Percentiles rank a stretch among this genome's conserved stretches.
Conservation (phyloP, 2,888 invertebrate species). For the Helicoverpa assulta region DNA sequence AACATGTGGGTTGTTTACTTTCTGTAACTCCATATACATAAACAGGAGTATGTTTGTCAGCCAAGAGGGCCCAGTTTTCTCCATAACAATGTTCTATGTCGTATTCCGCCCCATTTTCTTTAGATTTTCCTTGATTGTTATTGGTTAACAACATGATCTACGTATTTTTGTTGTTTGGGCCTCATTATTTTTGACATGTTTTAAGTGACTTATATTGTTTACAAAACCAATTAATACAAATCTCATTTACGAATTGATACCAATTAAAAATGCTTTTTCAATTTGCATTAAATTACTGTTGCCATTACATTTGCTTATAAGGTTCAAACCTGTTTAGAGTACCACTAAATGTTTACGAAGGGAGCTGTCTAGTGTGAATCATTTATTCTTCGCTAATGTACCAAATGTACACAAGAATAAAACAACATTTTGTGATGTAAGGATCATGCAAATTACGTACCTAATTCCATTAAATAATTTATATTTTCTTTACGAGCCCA, state of each 20-base stretch:
- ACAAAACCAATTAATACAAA: background rate
- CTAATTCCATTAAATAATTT: constrained; percentile 25
- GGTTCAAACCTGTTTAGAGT: constrained; percentile 51
- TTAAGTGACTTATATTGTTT: background rate
- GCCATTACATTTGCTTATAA: constrained; percentile 59
- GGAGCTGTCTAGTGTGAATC: constrained; percentile 50
- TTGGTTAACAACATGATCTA: constrained; percentile 31
- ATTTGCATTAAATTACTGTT: constrained; percentile 71
- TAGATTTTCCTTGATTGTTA: constrained; percentile 36
- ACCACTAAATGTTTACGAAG: constrained; percentile 43
- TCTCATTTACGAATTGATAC: background rate
- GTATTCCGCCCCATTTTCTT: constrained; percentile 32
- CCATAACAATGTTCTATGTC: constrained; percentile 31
- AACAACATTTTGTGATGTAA: constrained; percentile 26
- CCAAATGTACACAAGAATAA: constrained; percentile 31
- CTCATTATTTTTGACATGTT: constrained; percentile 2
- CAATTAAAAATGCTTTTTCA: constrained; percentile 68
- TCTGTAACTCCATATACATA: constrained; percentile 40
- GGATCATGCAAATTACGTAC: constrained; percentile 21
- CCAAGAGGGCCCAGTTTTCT: constrained; percentile 26
- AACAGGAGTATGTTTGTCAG: constrained; percentile 30
- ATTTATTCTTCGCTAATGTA: constrained; percentile 49
- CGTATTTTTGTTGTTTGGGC: constrained; percentile 14
- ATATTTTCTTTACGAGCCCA: constrained; percentile 10
- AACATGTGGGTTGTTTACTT: constrained; percentile 49